Evolutionary conservation across 1,140 invertebrate genomes (phyloP), one percentile per base, ranked within the genome.

Genomic region (Dufourea novaeangliae): DNA sequence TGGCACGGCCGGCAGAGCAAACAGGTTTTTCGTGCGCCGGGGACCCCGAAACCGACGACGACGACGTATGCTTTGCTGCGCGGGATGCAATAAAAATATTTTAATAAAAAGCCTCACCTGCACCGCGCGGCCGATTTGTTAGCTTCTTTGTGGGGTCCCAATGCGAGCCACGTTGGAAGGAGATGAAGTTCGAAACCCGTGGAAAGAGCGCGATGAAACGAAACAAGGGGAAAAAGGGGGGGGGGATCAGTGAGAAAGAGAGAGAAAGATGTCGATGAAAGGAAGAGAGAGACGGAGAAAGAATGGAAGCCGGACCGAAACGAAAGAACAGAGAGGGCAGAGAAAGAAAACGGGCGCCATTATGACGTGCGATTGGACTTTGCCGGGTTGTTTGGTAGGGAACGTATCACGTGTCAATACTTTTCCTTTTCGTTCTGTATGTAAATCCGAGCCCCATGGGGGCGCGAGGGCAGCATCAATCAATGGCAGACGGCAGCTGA

Each of bases 391-490:
- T 86, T 86, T 86, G 82, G 85, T 85, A 75, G 85, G 76, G 76
- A 79, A 82, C 80, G 83, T 88, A 88, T 88, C 83, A 82, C 80
- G 80, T 83, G 87, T 88, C 88, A 88, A 89, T 89, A 88, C 87
- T 89, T 88, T 88, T 88, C 88, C 88, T 86, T 88, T 88, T 89
- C 88, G 88, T 89, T 89, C 87, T 88, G 88, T 88, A 88, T 88
- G 88, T 88, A 89, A 89, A 89, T 89, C 83, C 80, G 79, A 88
- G 86, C 85, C 85, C 88, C 84, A 87, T 89, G 84, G 88, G 88
- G 86, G 88, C 86, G 88, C 85, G 78, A 85, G 87, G 87, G 84
- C 82, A 88, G 87, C 86, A 89, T 89, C 88, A 87, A 89, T 89
- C 88, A 89, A 88, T 88, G 87, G 86, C 87, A 88, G 88, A 88